Percentiles rank a stretch among this genome's conserved stretches.
phyloP scores from a whole-genome alignment of 2,113 vertebrate species.

The Potamarius usumacintae region DNA sequence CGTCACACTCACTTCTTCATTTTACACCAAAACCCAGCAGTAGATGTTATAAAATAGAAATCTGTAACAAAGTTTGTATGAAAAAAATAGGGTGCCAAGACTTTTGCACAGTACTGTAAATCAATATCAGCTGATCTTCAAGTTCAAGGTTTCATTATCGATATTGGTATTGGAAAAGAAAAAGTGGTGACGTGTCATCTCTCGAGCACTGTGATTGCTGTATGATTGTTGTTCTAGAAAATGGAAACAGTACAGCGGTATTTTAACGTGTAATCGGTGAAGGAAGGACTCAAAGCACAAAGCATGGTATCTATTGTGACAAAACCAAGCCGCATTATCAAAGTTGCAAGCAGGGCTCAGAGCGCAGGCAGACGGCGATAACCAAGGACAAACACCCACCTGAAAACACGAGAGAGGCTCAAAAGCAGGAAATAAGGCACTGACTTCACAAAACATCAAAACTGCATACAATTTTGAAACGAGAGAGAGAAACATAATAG shows the following conservation, averaged over 20 bases:
- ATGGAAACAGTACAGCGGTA: neutral
- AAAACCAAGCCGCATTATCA: neutral
- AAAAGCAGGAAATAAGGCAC: neutral
- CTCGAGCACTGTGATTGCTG: neutral
- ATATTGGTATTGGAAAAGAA: neutral
- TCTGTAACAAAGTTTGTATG: too few relatives aligned
- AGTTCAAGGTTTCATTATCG: neutral
- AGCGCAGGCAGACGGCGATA: neutral
- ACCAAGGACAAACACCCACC: neutral
- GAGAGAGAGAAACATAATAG: neutral
- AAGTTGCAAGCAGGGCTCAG: neutral
- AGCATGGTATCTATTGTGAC: neutral
- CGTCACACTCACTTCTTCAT: too few relatives aligned
- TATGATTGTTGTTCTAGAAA: neutral
- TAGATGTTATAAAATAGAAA: too few relatives aligned
- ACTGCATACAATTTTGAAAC: neutral
- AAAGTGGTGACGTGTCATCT: neutral
- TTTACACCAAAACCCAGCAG: too few relatives aligned
- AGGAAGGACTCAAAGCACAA: neutral
- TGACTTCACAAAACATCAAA: neutral
- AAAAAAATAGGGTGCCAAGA: too few relatives aligned
- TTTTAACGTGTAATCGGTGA: neutral
- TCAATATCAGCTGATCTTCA: neutral
- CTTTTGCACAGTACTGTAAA: too few relatives aligned
- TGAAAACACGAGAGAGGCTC: neutral